phyloP scores from a whole-genome alignment of 1,140 invertebrate genomes.

The Papilio glaucus region DNA sequence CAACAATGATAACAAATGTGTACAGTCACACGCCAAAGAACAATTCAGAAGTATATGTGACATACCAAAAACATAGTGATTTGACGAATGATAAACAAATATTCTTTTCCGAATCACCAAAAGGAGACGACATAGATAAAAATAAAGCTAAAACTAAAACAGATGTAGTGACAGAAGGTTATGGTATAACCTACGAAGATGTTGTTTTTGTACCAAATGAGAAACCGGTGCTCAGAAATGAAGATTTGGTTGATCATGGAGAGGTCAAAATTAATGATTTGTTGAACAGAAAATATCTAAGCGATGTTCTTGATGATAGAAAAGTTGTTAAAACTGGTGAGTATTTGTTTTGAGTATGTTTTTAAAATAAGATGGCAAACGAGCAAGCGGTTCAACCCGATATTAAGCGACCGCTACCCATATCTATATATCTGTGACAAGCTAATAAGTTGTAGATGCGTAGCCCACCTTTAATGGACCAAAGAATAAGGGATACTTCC shows the following conservation, averaged over 20 bases:
- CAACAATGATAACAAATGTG: neutral
- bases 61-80: conserved; percentile 56
- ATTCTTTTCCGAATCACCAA: neutral
- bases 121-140: neutral
- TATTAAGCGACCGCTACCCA: no score
- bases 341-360: conserved; percentile 8
- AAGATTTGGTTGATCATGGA: conserved; percentile 33
- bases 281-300: conserved; percentile 41
- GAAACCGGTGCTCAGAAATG: conserved; percentile 45
- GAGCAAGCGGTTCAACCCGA: no score
- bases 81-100: conserved; percentile 27
- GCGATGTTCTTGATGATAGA: conserved; percentile 46
- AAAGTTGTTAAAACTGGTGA: conserved; percentile 42
- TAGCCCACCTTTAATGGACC: no score
- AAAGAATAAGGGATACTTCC: no score
- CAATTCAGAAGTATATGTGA: conserved; percentile 53
- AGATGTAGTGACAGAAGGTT: conserved; percentile 7
- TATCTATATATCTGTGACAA: no score
- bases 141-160: neutral
- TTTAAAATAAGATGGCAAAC: no score
- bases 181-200: conserved; percentile 36
- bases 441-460: no score
- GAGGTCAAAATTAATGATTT: conserved; percentile 14
- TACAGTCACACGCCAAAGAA: conserved; percentile 39
- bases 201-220: conserved; percentile 62